phyloP scores from a whole-genome alignment of 2,888 invertebrate species.

The Serrognathus titanus region DNA sequence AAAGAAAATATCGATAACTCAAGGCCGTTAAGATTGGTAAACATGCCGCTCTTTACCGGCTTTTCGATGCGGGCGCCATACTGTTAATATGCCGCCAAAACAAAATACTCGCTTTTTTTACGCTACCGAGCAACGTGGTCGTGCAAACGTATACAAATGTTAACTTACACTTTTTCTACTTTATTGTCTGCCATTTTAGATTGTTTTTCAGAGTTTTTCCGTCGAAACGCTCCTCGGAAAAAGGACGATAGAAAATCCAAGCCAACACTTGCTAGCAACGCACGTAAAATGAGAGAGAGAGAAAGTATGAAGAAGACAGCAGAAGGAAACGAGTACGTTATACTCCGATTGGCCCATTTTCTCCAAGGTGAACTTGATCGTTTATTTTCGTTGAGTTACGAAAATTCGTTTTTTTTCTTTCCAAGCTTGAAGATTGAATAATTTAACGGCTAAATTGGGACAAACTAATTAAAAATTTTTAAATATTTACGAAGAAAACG shows the following conservation, averaged over 20 bases:
- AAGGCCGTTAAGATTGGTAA: conserved; percentile 16
- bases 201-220: conserved; percentile 26
- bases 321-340: conserved; percentile 23
- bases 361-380: conserved; percentile 23
- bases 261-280: conserved; percentile 21
- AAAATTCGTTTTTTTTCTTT: not conserved
- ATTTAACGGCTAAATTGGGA: too few species aligned
- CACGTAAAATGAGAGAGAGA: conserved; percentile 31
- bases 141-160: conserved; percentile 14
- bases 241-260: conserved; percentile 2
- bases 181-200: conserved; percentile 62
- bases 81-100: conserved; percentile 50
- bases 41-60: conserved; percentile 31
- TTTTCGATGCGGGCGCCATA: conserved; percentile 55
- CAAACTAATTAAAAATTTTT: too few species aligned
- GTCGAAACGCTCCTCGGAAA: conserved; percentile 2
- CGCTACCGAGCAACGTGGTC: conserved; percentile 21
- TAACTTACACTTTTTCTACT: conserved; percentile 64
- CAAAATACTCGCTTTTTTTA: conserved; percentile 29
- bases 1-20: conserved; percentile 8
- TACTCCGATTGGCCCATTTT: conserved; percentile 29
- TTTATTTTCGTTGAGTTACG: conserved; percentile 14
- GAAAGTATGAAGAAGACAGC: conserved; percentile 52
- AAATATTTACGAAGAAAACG: too few species aligned
- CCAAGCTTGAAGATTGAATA: not conserved